phyloP scores from a whole-genome alignment of 2,113 vertebrate genomes.

The Halichoerus grypus region DNA sequence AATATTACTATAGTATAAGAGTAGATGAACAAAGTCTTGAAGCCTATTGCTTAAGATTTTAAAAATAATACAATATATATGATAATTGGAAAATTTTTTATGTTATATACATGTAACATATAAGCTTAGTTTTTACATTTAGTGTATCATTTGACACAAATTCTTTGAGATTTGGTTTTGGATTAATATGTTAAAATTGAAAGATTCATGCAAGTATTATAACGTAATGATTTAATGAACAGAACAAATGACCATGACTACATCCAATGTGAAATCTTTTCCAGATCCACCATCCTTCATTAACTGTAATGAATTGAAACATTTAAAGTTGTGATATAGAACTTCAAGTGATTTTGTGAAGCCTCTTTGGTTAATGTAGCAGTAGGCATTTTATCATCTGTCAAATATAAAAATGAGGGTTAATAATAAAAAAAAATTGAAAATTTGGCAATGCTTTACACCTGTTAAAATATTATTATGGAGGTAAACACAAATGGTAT shows the following conservation, averaged over 20 bases:
- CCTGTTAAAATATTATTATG: not conserved
- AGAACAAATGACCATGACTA: constrained; percentile 75
- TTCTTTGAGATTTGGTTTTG: not conserved
- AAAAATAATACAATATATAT: constrained; percentile 76
- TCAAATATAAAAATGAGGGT: constrained; percentile 31
- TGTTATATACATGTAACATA: constrained; percentile 70
- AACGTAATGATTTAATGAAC: constrained; percentile 77
- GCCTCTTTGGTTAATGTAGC: constrained; percentile 38
- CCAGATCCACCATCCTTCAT: constrained; percentile 76
- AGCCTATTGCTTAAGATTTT: constrained; percentile 73
- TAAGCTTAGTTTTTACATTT: constrained; percentile 78
- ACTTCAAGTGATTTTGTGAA: constrained; percentile 80
- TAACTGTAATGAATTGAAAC: constrained; percentile 82
- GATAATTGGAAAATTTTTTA: constrained; percentile 57
- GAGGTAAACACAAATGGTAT: not conserved
- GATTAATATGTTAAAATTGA: constrained; percentile 71
- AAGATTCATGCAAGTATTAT: constrained; percentile 60
- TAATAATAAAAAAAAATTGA: not conserved
- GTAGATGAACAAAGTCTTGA: constrained; percentile 74
- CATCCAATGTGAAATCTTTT: constrained; percentile 77
- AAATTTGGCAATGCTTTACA: not conserved
- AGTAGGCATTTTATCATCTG: constrained; percentile 60
- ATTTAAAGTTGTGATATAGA: constrained; percentile 75
- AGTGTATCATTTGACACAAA: constrained; percentile 72
- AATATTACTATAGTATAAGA: constrained; percentile 48